phyloP scores from a whole-genome alignment of 2,888 invertebrate genomes.

The Scaptomyza tumidula region DNA sequence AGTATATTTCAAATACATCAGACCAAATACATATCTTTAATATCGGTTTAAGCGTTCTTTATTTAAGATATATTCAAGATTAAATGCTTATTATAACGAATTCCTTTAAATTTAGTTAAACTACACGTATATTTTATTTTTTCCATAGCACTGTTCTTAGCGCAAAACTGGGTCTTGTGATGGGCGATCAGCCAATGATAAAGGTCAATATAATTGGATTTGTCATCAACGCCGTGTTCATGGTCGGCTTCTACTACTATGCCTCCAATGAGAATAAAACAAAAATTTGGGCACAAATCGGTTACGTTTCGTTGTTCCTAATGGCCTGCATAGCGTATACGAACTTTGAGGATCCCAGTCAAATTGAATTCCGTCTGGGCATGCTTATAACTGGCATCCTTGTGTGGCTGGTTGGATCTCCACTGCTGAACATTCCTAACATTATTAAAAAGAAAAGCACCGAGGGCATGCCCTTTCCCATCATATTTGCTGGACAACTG shows the following conservation, averaged over 20 bases:
- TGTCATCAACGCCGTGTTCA: slow-evolving; percentile 88
- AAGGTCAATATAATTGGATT: slow-evolving; percentile 91
- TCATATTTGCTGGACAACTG: slow-evolving; percentile 92
- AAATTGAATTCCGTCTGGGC: slow-evolving; percentile 89
- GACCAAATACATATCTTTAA: too few species aligned
- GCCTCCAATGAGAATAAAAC: slow-evolving; percentile 86
- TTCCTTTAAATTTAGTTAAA: too few species aligned
- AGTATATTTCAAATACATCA: too few species aligned
- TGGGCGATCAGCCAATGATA: slow-evolving; percentile 91
- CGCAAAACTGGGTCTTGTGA: slow-evolving; percentile 90
- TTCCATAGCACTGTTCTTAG: slow-evolving; percentile 86
- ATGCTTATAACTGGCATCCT: slow-evolving; percentile 87
- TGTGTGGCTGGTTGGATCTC: slow-evolving; percentile 89
- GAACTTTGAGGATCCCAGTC: slow-evolving; percentile 87
- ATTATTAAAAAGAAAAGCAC: slow-evolving; percentile 93
- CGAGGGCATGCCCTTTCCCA: slow-evolving; percentile 93
- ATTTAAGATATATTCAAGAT: too few species aligned
- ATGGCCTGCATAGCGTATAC: slow-evolving; percentile 88
- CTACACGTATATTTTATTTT: too few species aligned
- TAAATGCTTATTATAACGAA: too few species aligned
- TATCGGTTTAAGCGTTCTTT: too few species aligned
- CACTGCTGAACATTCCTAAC: slow-evolving; percentile 89
- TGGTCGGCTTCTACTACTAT: slow-evolving; percentile 88
- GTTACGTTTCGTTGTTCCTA: slow-evolving; percentile 86
- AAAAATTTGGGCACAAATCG: slow-evolving; percentile 86